Percentiles rank a stretch among this genome's conserved stretches.
phyloP scores from a whole-genome alignment of 2,113 vertebrate species.

The Saguinus imperator region DNA sequence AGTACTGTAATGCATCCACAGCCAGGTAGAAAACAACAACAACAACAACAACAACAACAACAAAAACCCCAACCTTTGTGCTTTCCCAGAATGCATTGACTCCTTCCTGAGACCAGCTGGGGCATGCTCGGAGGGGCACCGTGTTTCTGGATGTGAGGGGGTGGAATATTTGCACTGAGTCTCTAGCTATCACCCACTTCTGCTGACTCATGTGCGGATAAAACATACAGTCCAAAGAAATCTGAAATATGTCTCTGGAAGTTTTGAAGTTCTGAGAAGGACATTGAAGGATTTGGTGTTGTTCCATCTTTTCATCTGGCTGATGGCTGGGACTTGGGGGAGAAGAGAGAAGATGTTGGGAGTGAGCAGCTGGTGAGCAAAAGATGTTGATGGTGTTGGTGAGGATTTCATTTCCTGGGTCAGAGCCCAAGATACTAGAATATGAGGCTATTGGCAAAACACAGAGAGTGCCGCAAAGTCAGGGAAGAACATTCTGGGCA shows the following conservation, averaged over 20 bases:
- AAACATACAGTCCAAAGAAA: background rate
- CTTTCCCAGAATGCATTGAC: background rate
- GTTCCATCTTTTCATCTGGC: background rate
- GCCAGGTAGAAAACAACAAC: background rate
- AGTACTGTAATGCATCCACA: background rate
- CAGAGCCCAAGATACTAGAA: background rate
- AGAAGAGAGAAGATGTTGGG: background rate
- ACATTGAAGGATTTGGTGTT: background rate
- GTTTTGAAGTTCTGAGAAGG: background rate
- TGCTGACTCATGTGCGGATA: background rate
- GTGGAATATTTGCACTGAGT: background rate
- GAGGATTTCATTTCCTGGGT: slow-evolving; percentile 36
- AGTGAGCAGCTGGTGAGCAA: background rate
- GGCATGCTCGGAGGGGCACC: background rate
- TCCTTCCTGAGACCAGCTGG: background rate
- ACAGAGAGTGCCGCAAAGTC: background rate
- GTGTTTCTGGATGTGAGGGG: background rate
- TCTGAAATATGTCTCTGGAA: background rate
- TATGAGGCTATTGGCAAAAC: background rate
- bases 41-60: background rate
- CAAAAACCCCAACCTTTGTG: background rate
- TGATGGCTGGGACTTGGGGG: background rate
- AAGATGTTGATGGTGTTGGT: background rate
- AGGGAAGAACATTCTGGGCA: background rate
- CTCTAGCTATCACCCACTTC: background rate